These are phyloP conservation scores for Lipophrys pholis DNA, from an alignment of 2,113 vertebrate species.

Conservation along the genomic window DNA sequence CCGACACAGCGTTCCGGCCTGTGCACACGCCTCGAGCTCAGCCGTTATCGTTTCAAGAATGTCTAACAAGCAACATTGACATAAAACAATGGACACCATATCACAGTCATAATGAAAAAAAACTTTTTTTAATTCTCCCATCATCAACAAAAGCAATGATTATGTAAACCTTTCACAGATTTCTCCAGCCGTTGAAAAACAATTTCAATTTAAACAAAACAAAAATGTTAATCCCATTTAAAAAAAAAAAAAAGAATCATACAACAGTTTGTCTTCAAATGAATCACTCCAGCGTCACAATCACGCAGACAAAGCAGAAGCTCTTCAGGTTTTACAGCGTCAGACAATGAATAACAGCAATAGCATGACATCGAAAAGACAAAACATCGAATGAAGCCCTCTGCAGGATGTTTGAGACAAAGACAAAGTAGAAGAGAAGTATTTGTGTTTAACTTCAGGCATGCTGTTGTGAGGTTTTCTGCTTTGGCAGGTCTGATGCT, in stretches of 20 bases:
- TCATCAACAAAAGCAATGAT: conserved; percentile 46
- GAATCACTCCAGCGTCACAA: neutral
- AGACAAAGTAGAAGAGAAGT: neutral
- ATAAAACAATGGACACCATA: neutral
- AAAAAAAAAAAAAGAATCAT: conserved; percentile 21
- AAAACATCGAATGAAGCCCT: neutral
- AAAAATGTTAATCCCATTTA: conserved; percentile 12
- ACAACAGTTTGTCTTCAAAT: conserved; percentile 27
- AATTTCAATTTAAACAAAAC: conserved; percentile 5
- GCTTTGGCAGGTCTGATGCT: no score
- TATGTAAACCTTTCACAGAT: conserved; percentile 42
- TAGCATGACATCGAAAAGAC: neutral
- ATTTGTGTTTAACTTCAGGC: neutral
- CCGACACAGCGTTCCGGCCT: neutral
- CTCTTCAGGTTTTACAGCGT: neutral
- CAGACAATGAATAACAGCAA: conserved; percentile 19
- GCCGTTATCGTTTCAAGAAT: no score
- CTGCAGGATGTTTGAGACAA: neutral
- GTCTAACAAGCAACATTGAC: no score
- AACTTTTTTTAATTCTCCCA: conserved; percentile 51
- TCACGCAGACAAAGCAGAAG: neutral
- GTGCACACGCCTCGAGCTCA: no score
- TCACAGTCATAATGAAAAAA: conserved; percentile 40
- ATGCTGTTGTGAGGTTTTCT: neutral
- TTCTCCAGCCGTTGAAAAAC: conserved; percentile 38